Evolutionary conservation across 2,888 invertebrate genomes (phyloP).

Genomic region (Theretra japonica): DNA sequence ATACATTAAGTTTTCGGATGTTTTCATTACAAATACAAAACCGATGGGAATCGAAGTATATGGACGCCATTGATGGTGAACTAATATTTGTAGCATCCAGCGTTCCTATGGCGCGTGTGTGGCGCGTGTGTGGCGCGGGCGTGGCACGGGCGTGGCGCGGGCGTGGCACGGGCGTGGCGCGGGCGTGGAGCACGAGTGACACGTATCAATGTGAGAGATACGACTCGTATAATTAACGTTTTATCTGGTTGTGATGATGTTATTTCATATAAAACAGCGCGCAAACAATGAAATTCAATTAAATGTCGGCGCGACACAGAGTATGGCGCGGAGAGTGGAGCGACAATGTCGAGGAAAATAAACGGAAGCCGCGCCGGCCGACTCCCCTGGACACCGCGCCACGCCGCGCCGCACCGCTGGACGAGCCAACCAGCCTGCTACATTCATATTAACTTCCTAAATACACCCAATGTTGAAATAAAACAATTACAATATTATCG

Average conservation of each 20-base stretch:
- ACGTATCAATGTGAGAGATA: background rate
- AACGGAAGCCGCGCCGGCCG: background rate
- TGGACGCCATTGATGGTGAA: no score
- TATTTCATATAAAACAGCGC: slow-evolving; percentile 6
- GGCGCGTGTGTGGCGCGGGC: no score
- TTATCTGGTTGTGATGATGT: background rate
- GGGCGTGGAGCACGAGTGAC: background rate
- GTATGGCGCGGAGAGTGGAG: background rate
- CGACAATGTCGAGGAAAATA: slow-evolving; percentile 9
- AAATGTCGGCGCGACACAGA: slow-evolving; percentile 12
- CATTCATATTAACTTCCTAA: background rate
- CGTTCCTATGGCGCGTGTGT: background rate
- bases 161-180: no score
- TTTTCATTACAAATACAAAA: no score
- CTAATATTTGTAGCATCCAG: background rate
- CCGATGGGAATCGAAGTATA: no score
- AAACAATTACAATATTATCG: no score
- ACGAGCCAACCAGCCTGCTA: background rate
- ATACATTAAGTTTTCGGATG: no score
- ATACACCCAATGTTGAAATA: no score
- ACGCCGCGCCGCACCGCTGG: background rate
- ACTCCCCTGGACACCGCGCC: no score
- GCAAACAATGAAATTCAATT: slow-evolving; percentile 28
- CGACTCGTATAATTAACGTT: background rate
- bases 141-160: no score